These are phyloP conservation scores for Eudasyphora cyanicolor DNA, from an alignment of 2,888 invertebrate species.

Conservation along the genomic window DNA sequence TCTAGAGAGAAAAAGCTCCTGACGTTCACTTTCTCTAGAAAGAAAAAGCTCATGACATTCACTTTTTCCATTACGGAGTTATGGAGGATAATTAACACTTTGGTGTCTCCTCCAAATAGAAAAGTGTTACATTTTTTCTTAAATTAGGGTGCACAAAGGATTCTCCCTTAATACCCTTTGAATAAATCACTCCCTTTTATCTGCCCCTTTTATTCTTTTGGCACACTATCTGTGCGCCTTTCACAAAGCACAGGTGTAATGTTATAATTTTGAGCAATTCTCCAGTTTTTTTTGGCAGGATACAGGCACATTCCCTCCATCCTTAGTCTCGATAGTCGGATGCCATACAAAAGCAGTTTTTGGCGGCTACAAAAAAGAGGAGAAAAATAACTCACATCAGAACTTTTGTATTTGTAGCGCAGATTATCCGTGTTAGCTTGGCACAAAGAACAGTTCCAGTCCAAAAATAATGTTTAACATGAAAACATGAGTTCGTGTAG, in stretches of 20 bases:
- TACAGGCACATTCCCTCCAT: not conserved
- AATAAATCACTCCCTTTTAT: too few species aligned
- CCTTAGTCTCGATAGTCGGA: not conserved
- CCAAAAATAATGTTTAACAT: conserved; percentile 56
- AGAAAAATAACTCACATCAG: conserved; percentile 31
- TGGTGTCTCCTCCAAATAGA: too few species aligned
- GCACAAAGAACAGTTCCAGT: conserved; percentile 57
- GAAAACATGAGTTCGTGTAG: conserved; percentile 4
- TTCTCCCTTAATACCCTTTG: too few species aligned
- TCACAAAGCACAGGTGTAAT: conserved; percentile 39
- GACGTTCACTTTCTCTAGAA: too few species aligned
- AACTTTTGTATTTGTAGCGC: conserved; percentile 28
- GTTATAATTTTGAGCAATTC: conserved; percentile 12
- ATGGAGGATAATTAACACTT: too few species aligned
- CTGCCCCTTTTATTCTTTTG: conserved; percentile 17
- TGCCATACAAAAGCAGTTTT: conserved; percentile 34
- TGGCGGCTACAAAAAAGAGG: not conserved
- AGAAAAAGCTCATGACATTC: too few species aligned
- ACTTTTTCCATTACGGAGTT: too few species aligned
- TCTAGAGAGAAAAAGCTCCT: too few species aligned
- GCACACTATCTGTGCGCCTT: not conserved
- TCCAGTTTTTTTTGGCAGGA: conserved; percentile 38
- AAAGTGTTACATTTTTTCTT: too few species aligned
- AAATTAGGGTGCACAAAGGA: too few species aligned
- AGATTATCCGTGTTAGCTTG: conserved; percentile 60